Conservation (phyloP, 2,888 invertebrate species). For the Biston stratarius region DNA sequence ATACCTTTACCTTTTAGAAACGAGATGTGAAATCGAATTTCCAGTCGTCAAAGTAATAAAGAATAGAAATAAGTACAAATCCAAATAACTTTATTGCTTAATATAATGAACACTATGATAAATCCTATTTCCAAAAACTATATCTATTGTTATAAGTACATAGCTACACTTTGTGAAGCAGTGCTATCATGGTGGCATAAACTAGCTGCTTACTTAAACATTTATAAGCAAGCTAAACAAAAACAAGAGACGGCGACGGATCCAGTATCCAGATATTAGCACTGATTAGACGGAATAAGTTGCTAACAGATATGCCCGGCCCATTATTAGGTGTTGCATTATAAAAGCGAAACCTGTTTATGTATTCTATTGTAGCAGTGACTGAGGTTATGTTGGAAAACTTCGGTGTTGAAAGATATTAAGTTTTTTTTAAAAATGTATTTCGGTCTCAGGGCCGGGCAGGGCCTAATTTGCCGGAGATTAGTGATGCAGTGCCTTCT, state of each 20-base stretch:
- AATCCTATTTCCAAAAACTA: no score
- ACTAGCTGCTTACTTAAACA: neutral
- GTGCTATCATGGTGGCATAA: no score
- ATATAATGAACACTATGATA: no score
- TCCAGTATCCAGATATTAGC: slow-evolving; percentile 38
- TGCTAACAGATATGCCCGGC: slow-evolving; percentile 49
- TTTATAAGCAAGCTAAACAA: neutral
- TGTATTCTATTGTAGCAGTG: slow-evolving; percentile 17
- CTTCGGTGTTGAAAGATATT: neutral
- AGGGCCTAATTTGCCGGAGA: no score
- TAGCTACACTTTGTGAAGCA: neutral
- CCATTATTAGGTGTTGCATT: slow-evolving; percentile 47
- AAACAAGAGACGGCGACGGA: slow-evolving; percentile 14
- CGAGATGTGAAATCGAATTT: no score
- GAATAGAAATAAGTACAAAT: no score
- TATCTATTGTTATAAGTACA: neutral
- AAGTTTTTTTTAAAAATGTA: no score
- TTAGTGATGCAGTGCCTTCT: no score
- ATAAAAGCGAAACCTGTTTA: slow-evolving; percentile 35
- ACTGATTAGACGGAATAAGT: slow-evolving; percentile 52
- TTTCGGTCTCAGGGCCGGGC: no score
- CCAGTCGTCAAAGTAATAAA: no score
- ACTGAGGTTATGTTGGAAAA: slow-evolving; percentile 1
- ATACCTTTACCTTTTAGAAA: no score
- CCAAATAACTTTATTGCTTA: no score